Conservation (phyloP, 2,797 vertebrate species). For the Threskiornis aethiopicus region DNA sequence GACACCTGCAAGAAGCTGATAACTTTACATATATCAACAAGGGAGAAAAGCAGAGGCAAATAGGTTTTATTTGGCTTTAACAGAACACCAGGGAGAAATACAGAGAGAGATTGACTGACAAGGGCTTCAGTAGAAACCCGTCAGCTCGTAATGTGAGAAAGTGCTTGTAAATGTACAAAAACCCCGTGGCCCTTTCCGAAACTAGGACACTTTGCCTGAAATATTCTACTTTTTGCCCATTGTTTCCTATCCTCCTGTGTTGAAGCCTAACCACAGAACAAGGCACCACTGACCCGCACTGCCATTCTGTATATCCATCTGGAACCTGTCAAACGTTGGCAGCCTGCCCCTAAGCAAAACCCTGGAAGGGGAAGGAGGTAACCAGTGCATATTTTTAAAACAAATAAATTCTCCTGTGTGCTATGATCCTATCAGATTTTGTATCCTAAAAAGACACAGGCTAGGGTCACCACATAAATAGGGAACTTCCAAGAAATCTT, state of each 20-base stretch:
- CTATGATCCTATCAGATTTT: not conserved
- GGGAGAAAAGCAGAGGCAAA: constrained; percentile 46
- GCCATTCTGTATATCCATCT: not conserved
- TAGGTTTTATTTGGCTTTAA: constrained; percentile 53
- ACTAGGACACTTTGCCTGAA: constrained; percentile 8
- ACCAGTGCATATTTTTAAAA: not conserved
- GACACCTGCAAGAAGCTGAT: constrained; percentile 58
- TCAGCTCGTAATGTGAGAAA: constrained; percentile 58
- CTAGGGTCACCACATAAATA: not conserved
- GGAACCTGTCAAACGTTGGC: constrained; percentile 38
- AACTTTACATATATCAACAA: constrained; percentile 46
- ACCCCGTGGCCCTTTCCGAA: not conserved
- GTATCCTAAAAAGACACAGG: not conserved
- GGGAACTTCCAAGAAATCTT: not conserved
- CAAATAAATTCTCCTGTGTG: not conserved
- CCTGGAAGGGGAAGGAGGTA: not conserved
- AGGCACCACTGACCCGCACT: constrained; percentile 6
- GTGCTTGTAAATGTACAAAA: constrained; percentile 57
- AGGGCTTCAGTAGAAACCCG: not conserved
- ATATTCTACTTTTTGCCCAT: not conserved
- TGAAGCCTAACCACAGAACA: constrained; percentile 54
- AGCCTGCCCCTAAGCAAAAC: not conserved
- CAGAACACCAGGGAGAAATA: constrained; percentile 35
- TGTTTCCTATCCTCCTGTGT: constrained; percentile 29
- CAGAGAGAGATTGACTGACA: constrained; percentile 25